These are phyloP conservation scores for Enhydra lutris DNA, from an alignment of 2,113 vertebrate species.

Conservation along the genomic window DNA sequence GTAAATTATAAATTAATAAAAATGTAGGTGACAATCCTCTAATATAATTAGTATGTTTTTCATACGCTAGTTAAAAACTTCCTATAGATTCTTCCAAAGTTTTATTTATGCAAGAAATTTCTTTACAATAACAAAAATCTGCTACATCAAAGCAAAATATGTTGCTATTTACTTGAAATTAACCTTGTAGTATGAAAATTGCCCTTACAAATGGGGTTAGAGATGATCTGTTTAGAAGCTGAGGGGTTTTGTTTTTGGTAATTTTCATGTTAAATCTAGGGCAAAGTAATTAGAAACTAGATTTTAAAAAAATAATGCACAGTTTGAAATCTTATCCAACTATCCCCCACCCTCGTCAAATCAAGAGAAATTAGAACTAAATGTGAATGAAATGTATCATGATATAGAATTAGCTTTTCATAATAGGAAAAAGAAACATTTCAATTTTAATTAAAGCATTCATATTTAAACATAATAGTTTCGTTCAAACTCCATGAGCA, in stretches of 20 bases:
- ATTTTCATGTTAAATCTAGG: slow-evolving; percentile 59
- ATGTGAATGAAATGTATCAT: slow-evolving; percentile 72
- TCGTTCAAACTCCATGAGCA: slow-evolving; percentile 72
- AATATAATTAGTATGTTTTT: slow-evolving; percentile 21
- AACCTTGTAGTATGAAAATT: slow-evolving; percentile 25
- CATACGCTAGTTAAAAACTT: slow-evolving; percentile 45
- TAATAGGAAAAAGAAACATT: slow-evolving; percentile 79
- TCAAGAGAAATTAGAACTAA: slow-evolving; percentile 76
- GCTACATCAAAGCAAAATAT: slow-evolving; percentile 62
- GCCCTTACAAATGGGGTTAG: slow-evolving; percentile 14
- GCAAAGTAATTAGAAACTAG: slow-evolving; percentile 66
- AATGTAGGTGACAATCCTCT: not conserved
- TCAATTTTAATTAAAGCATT: slow-evolving; percentile 81
- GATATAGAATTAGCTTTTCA: slow-evolving; percentile 79
- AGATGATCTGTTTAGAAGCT: slow-evolving; percentile 65
- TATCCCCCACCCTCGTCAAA: slow-evolving; percentile 35
- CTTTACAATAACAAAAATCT: slow-evolving; percentile 62
- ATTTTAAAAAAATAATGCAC: slow-evolving; percentile 21
- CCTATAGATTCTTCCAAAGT: slow-evolving; percentile 62
- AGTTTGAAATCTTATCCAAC: slow-evolving; percentile 60
- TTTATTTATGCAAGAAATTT: slow-evolving; percentile 43
- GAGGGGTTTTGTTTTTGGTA: slow-evolving; percentile 25
- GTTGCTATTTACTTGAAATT: slow-evolving; percentile 52
- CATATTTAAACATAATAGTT: slow-evolving; percentile 81
- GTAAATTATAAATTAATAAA: slow-evolving; percentile 49